phyloP scores from a whole-genome alignment of 2,113 vertebrate genomes.

The Myrmecophaga tridactyla region DNA sequence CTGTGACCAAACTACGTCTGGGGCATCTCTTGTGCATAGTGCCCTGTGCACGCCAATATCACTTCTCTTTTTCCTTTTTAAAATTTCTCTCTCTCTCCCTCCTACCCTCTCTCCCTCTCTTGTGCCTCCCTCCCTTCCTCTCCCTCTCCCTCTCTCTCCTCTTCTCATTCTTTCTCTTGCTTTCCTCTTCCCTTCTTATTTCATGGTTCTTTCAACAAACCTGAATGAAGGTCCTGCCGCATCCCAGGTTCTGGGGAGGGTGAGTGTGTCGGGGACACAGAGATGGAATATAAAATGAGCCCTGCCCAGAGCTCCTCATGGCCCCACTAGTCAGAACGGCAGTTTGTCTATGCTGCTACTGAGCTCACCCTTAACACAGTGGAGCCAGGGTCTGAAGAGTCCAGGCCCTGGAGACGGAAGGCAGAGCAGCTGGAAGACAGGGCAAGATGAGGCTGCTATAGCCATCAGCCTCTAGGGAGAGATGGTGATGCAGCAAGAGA shows the following conservation, averaged over 20 bases:
- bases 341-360: neutral
- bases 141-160: no score
- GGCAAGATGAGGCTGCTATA: no score
- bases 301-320: neutral
- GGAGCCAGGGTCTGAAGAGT: neutral
- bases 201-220: no score
- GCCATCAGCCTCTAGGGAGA: neutral
- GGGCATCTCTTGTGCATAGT: neutral
- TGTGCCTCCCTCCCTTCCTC: no score
- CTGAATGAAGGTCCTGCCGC: neutral
- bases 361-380: accelerated
- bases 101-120: no score
- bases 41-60: neutral
- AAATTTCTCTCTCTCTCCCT: neutral
- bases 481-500: neutral
- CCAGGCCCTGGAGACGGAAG: neutral
- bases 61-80: neutral
- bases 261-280: neutral
- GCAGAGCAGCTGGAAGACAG: no score
- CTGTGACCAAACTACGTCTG: no score
- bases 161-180: neutral
- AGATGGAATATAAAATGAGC: neutral
- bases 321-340: no score
- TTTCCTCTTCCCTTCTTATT: neutral
- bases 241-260: neutral